Base-by-base conservation (phyloP, 2,888 invertebrate genomes). In the Leistus spinibarbis region DNA sequence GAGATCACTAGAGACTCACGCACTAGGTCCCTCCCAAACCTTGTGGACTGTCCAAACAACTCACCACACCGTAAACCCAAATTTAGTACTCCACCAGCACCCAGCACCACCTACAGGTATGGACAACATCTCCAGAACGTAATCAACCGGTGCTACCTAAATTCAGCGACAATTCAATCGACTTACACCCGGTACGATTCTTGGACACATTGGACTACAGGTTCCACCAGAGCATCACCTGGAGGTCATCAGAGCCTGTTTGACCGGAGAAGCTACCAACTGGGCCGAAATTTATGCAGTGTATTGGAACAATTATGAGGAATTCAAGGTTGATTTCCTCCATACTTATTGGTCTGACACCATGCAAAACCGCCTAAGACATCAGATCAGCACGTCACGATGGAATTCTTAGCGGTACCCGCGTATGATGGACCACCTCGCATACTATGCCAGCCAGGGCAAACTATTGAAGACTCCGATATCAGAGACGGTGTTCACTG, bases 101-200 rank as follows among this genome's bases (percentile, higher is more conserved):
- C n/a, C n/a, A n/a, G n/a, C n/a, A n/a, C n/a, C n/a, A n/a, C n/a
- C n/a, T n/a, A n/a, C n/a, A n/a, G n/a, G n/a, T n/a, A n/a, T 27
- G 27, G 3, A 27, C 27, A 27, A 27, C 27, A 27, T 4, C 27
- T 27, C 7, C 27, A 7, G 27, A 27, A 7, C 27, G 27, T 4
- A 4, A 4, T 4, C 27, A 4, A 4, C 27, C 27, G 4, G 27
- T 27, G 3, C 27, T 27, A 4, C 27, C 27, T 3, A 27, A 27
- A 57, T 71, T 71, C 64, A 64, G 71, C 64, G 64, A 54, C 10
- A 16, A 54, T 22, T 63, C 19, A 22, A 64, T 40, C n/a, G 64
- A 22, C 23, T 57, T 69, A 60, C 53, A 69, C 40, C 54, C 54
- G 7, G 54, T 57, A 17, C 57, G 57, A 9, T 57, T 57, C 17